Evolutionary conservation across 2,888 invertebrate genomes (phyloP).

Genomic region (Volucella zonaria): DNA sequence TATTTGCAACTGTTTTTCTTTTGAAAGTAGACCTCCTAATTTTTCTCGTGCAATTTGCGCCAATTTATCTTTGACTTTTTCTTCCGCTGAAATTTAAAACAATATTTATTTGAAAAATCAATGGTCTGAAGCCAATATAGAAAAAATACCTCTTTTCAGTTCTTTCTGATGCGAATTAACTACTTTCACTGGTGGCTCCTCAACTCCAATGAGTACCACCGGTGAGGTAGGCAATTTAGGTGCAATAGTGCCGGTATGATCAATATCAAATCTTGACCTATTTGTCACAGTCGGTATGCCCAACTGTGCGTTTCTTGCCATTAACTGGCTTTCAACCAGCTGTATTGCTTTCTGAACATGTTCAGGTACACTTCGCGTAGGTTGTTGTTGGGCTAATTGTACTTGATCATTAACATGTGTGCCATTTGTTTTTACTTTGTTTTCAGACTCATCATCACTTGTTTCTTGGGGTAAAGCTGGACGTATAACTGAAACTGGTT

Average conservation of each 20-base stretch:
- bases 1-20: slow-evolving; percentile 86
- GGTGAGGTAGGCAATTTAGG: slow-evolving; percentile 50
- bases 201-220: slow-evolving; percentile 59
- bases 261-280: slow-evolving; percentile 74
- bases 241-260: slow-evolving; percentile 71
- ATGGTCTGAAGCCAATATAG: not conserved
- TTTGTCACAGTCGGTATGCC: slow-evolving; percentile 66
- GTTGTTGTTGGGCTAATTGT: slow-evolving; percentile 50
- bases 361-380: slow-evolving; percentile 77
- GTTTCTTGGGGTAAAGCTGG: slow-evolving; percentile 90
- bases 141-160: slow-evolving; percentile 76
- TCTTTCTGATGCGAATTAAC: slow-evolving; percentile 76
- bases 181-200: slow-evolving; percentile 74
- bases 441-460: slow-evolving; percentile 87
- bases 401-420: slow-evolving; percentile 37
- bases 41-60: slow-evolving; percentile 85
- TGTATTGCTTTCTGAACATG: slow-evolving; percentile 81
- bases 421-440: slow-evolving; percentile 61
- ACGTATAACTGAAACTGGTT: slow-evolving; percentile 86
- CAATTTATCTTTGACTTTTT: slow-evolving; percentile 85
- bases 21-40: slow-evolving; percentile 84
- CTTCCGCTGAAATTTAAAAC: slow-evolving; percentile 82
- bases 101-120: not conserved
- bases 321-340: slow-evolving; percentile 80
- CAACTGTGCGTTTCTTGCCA: slow-evolving; percentile 78